Conservation (phyloP, 2,888 invertebrate genomes). For the Drosophila anomalipes region DNA sequence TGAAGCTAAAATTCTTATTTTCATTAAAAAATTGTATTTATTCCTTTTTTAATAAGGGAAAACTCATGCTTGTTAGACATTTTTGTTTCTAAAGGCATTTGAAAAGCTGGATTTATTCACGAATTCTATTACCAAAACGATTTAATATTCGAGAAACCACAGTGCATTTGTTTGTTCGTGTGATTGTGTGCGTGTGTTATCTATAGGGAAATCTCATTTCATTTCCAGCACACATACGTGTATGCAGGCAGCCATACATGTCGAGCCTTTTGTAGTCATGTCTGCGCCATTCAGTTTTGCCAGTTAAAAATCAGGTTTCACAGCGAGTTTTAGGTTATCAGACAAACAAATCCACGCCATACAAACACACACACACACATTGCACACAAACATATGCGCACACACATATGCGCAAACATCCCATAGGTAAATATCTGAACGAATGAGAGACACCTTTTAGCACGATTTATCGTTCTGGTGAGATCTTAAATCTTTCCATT, state of each 20-base stretch:
- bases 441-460: constrained; percentile 73
- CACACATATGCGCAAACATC: not conserved
- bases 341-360: constrained; percentile 60
- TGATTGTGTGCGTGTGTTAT: constrained; percentile 41
- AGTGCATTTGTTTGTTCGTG: constrained; percentile 14
- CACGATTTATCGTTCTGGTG: constrained; percentile 74
- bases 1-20: not conserved
- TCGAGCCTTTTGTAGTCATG: constrained; percentile 46
- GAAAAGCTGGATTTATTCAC: not conserved
- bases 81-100: not conserved
- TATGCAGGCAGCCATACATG: constrained; percentile 46
- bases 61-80: not conserved
- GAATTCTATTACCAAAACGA: not conserved
- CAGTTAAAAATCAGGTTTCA: constrained; percentile 79
- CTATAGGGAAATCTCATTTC: constrained; percentile 76
- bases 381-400: not conserved
- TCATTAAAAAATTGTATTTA: not conserved
- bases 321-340: constrained; percentile 68
- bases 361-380: constrained; percentile 17
- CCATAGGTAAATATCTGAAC: constrained; percentile 40
- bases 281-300: constrained; percentile 62
- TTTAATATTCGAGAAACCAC: not conserved
- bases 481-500: constrained; percentile 67
- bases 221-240: constrained; percentile 47
- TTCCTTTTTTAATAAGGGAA: not conserved